Evolutionary conservation across 2,113 vertebrate species (phyloP).

Genomic region (Campylorhamphus procurvoides): DNA sequence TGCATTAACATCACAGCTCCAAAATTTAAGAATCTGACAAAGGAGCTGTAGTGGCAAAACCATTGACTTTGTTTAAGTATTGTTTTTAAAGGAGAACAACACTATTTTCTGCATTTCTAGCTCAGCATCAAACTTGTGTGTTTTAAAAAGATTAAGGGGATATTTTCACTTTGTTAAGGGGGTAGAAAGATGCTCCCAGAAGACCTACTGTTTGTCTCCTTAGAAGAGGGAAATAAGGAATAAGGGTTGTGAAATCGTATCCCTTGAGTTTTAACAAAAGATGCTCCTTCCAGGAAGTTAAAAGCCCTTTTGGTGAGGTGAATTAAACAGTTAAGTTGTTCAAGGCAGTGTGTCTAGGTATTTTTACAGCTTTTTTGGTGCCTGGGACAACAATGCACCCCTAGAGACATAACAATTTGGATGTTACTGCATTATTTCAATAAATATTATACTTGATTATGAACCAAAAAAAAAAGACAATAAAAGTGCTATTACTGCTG

Average conservation of each 20-base stretch:
- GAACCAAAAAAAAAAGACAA: not conserved
- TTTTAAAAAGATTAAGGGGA: not conserved
- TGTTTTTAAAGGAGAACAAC: not conserved
- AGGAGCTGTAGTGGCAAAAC: not conserved
- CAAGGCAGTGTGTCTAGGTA: not conserved
- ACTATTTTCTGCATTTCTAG: not conserved
- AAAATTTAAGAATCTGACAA: not conserved
- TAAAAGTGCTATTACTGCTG: not conserved
- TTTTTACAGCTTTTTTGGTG: not conserved
- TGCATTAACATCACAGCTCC: not conserved
- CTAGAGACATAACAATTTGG: not conserved
- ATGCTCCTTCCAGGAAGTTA: not conserved
- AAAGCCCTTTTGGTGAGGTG: not conserved
- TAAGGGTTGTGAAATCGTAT: not conserved
- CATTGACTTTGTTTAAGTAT: not conserved
- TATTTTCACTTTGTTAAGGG: not conserved
- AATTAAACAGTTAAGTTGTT: not conserved
- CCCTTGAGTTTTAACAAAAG: not conserved
- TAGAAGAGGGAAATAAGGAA: not conserved
- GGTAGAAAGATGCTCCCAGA: not conserved
- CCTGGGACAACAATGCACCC: not conserved
- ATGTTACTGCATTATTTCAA: not conserved
- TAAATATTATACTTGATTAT: not conserved
- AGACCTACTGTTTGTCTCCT: not conserved
- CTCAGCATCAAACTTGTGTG: not conserved